Conservation (phyloP, 2,113 vertebrate species). For the Embiotoca jacksoni region DNA sequence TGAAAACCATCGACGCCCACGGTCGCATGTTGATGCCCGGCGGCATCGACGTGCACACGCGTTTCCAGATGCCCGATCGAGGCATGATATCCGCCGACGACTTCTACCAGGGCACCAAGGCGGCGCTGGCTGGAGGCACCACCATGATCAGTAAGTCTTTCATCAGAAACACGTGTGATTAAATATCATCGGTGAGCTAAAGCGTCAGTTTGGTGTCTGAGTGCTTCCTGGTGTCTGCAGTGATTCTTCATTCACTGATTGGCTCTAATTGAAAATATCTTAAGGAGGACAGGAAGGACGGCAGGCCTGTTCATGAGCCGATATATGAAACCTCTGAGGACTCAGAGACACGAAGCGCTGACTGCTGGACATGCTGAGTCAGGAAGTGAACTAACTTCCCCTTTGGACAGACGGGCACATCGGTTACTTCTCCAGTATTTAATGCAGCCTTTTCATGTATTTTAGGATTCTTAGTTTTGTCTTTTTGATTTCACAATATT, state of each 20-base stretch:
- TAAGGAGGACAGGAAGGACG: conserved; percentile 32
- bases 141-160: conserved; percentile 96
- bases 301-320: conserved; percentile 38
- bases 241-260: conserved; percentile 11
- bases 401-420: not conserved
- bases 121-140: conserved; percentile 93
- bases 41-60: conserved; percentile 96
- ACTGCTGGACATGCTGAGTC: conserved; percentile 23
- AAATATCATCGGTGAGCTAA: too few species aligned
- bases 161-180: too few species aligned
- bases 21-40: conserved; percentile 97
- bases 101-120: conserved; percentile 98
- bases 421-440: not conserved
- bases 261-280: conserved; percentile 45
- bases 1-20: conserved; percentile 97
- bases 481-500: not conserved
- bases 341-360: conserved; percentile 2
- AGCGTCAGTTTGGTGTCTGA: too few species aligned
- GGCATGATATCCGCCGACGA: conserved; percentile 96
- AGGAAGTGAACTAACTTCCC: conserved; percentile 10
- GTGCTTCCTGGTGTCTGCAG: not conserved
- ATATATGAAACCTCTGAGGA: conserved; percentile 46
- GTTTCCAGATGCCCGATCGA: conserved; percentile 98
- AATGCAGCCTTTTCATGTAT: not conserved
- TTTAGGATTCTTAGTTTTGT: not conserved